Evolutionary conservation across 2,113 vertebrate genomes (phyloP), one percentile per base, ranked within the genome.

Genomic region (Delphinus delphis): DNA sequence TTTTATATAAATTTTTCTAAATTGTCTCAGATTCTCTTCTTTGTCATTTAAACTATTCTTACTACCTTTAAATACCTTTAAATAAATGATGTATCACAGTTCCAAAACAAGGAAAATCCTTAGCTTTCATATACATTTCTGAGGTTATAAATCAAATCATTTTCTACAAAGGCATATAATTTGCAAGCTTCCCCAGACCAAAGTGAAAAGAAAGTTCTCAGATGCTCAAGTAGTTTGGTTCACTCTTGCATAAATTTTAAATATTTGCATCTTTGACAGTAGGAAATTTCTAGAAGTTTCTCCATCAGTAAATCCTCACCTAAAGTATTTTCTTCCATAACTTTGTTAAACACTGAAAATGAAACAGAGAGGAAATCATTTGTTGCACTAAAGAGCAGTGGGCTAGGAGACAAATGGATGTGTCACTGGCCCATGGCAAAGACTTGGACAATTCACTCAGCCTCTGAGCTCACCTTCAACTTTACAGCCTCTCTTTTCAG

Each of bases 141-240:
- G 68, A 92, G 44, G 41, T 80, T 93, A 87, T 87, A 96, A 89
- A 70, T n/a, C 62, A 90, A 94, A 96, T 79, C 23, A 65, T 92
- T 95, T 96, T 76, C 87, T 87, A 80, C 63, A 95, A 95, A 96
- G 86, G 18, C 58, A 74, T 83, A 63, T 83, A 83, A 95, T 92
- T 97, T 96, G 85, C 73, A 83, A 28, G 60, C 71, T 96, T 63
- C 15, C 50, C 28, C 83, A 79, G 33, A 17, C 58, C 26, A 68
- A 95, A 93, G 81, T 82, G 28, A 65, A 91, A 84, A 55, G 33
- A 62, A 84, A 41, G 50, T 85, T 97, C 70, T 93, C 73, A 86
- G 31, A 86, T 7, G 70, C 60, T 90, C 38, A 83, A 77, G 20
- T 67, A 73, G 65, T 85, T 91, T 65, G 71, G 11, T 74, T 96